Conservation (phyloP, 2,797 vertebrate species). For the Halcyon smyrnensis region DNA sequence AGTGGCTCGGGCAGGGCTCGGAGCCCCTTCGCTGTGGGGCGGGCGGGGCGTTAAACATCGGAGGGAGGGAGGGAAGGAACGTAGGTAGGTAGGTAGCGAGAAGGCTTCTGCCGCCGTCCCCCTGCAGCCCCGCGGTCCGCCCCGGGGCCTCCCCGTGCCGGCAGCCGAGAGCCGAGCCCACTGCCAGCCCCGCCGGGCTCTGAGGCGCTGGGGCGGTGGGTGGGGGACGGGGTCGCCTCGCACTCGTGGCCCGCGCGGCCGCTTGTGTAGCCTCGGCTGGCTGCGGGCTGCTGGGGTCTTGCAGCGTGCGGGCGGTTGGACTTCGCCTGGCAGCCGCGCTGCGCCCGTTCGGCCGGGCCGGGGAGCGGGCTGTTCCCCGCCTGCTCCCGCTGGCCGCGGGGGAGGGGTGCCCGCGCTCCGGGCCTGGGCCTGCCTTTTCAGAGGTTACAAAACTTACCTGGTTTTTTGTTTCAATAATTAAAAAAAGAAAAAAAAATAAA, state of each 20-base stretch:
- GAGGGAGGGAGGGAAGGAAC: too few species aligned
- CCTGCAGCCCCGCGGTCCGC: background rate
- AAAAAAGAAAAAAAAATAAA: background rate
- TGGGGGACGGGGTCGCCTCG: background rate
- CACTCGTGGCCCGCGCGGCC: too few species aligned
- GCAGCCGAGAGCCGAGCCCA: background rate
- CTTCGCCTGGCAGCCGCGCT: background rate
- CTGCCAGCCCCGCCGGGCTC: background rate
- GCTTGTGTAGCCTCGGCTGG: rapidly evolving
- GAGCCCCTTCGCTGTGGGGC: background rate
- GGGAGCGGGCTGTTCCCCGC: background rate
- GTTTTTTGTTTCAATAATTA: background rate
- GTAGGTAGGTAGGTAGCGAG: too few species aligned
- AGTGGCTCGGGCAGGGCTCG: background rate
- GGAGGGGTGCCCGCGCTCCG: background rate
- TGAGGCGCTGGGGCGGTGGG: background rate
- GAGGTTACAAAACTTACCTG: background rate
- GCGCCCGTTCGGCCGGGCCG: background rate
- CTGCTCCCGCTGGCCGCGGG: too few species aligned
- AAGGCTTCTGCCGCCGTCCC: background rate
- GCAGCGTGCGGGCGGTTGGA: background rate
- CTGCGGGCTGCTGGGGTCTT: background rate
- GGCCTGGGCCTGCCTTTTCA: rapidly evolving
- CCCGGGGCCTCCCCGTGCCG: background rate
- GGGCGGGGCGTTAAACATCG: background rate